Evolutionary conservation across 2,797 vertebrate genomes (phyloP).

Genomic region (Xerus rutilus): DNA sequence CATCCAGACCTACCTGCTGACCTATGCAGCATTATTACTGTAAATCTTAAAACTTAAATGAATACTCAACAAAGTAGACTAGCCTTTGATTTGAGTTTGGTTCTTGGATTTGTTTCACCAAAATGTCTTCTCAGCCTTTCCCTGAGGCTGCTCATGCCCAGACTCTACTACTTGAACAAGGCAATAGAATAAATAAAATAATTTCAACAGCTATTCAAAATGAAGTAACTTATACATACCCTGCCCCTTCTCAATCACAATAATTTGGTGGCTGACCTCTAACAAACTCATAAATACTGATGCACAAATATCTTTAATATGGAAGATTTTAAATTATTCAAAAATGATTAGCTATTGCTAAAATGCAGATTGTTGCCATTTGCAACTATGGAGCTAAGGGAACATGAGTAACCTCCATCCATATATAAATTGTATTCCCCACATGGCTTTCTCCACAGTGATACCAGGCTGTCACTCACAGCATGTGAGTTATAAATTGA

Average conservation of each 20-base stretch:
- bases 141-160: not conserved
- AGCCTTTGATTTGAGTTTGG: not conserved
- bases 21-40: not conserved
- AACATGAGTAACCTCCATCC: not conserved
- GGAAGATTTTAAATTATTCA: slow-evolving; percentile 12
- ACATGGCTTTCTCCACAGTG: not conserved
- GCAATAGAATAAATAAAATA: not conserved
- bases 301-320: not conserved
- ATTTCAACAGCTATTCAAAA: slow-evolving; percentile 2
- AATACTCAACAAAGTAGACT: not conserved
- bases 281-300: slow-evolving; percentile 8
- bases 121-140: slow-evolving; percentile 47
- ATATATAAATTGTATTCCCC: not conserved
- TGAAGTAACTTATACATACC: not conserved
- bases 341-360: not conserved
- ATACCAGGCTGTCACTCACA: not conserved
- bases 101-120: not conserved
- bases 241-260: not conserved
- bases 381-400: not conserved
- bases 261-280: not conserved
- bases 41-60: not conserved
- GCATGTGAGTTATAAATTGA: not conserved
- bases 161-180: not conserved
- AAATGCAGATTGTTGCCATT: not conserved
- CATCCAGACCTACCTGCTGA: not conserved